Evolutionary conservation across 1,140 invertebrate genomes (phyloP).

Genomic region (Polyergus mexicanus): DNA sequence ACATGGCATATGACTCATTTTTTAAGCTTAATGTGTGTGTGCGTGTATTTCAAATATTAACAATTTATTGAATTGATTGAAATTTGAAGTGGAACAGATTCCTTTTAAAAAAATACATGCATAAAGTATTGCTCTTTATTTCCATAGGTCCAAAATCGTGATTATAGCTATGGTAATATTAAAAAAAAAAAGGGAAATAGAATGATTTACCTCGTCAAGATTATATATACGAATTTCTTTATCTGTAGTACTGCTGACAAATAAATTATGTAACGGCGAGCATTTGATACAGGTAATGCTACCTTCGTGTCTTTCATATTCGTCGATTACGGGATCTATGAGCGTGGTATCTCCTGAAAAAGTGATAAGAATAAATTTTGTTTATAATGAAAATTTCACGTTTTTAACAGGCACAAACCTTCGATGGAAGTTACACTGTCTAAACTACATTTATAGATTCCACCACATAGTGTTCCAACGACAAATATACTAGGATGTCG

Average conservation of each 20-base stretch:
- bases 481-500: constrained; percentile 81
- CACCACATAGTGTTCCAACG: constrained; percentile 84
- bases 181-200: neutral
- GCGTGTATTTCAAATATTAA: neutral
- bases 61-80: neutral
- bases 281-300: constrained; percentile 82
- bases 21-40: neutral
- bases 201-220: constrained; percentile 81
- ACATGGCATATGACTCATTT: neutral
- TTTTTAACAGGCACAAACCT: constrained; percentile 63
- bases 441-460: constrained; percentile 83
- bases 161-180: neutral
- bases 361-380: constrained; percentile 35
- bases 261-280: constrained; percentile 80
- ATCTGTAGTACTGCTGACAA: constrained; percentile 81
- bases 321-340: constrained; percentile 83
- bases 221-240: constrained; percentile 84
- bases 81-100: neutral
- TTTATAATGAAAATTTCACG: neutral
- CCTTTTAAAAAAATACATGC: neutral
- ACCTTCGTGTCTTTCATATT: constrained; percentile 83
- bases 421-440: constrained; percentile 78
- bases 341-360: constrained; percentile 78
- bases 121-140: neutral
- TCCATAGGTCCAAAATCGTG: neutral